Conservation (phyloP, 2,113 vertebrate genomes). For the Rhinolophus sinicus region DNA sequence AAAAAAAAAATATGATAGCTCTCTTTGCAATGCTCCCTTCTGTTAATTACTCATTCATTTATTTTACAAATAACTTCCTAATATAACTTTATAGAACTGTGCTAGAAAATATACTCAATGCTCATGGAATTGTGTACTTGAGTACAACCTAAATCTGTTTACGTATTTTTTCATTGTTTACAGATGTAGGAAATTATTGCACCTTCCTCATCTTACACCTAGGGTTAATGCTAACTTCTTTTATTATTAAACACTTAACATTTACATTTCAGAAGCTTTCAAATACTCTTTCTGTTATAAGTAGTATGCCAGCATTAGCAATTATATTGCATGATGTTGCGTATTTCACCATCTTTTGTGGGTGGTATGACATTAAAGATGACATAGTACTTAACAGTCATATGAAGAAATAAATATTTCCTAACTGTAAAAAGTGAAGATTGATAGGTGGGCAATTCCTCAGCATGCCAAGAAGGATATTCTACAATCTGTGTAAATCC, state of each 20-base stretch:
- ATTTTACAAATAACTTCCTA: neutral
- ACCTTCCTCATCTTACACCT: neutral
- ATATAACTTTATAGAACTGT: neutral
- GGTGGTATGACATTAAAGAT: conserved; percentile 80
- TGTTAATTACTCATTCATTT: neutral
- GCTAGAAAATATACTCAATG: neutral
- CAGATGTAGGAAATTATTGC: neutral
- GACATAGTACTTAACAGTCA: conserved; percentile 75
- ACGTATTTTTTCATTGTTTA: neutral
- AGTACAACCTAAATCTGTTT: neutral
- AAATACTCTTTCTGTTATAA: conserved; percentile 17
- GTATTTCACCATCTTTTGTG: conserved; percentile 75
- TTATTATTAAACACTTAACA: conserved; percentile 67
- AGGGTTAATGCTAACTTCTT: conserved; percentile 17
- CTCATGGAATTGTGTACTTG: neutral
- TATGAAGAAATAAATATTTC: conserved; percentile 83
- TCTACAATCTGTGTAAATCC: conserved; percentile 76
- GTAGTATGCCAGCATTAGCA: conserved; percentile 66
- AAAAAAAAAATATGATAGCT: neutral
- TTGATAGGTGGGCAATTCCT: conserved; percentile 77
- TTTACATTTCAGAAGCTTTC: conserved; percentile 72
- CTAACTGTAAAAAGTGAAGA: conserved; percentile 74
- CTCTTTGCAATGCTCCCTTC: neutral
- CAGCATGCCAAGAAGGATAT: conserved; percentile 70
- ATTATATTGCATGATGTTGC: conserved; percentile 62